A percentile compares a stretch with the other conserved stretches of the same genome.
phyloP scores from a whole-genome alignment of 2,888 invertebrate species.

The Drosophila villosipedis region DNA sequence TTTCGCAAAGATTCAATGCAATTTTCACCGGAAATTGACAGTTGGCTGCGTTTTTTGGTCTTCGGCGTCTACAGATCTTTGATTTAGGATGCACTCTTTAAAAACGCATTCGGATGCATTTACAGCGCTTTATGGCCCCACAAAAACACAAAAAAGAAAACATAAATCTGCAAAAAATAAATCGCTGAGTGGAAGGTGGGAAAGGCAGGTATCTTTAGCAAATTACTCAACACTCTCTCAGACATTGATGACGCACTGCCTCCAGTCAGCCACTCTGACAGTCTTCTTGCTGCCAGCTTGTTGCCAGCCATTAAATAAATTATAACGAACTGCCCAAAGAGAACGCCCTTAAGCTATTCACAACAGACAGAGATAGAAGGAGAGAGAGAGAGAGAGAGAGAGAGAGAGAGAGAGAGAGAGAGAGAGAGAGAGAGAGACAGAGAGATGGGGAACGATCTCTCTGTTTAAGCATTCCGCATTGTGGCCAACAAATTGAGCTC shows the following conservation, averaged over 20 bases:
- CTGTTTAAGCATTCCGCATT: conserved; percentile 27
- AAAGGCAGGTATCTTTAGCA: conserved; percentile 64
- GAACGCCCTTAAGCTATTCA: conserved; percentile 31
- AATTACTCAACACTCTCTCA: conserved; percentile 78
- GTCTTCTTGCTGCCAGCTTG: conserved; percentile 15
- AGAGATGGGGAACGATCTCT: neutral
- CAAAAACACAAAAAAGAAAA: conserved; percentile 51
- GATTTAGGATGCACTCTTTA: conserved; percentile 83
- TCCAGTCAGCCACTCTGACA: conserved; percentile 5
- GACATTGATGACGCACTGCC: conserved; percentile 51
- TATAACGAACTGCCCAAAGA: conserved; percentile 70
- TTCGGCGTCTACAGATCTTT: conserved; percentile 69
- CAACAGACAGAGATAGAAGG: neutral
- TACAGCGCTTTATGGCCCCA: conserved; percentile 74
- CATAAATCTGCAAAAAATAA: conserved; percentile 64
- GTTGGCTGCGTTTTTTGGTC: conserved; percentile 35
- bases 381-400: neutral
- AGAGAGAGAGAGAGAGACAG: too few relatives aligned
- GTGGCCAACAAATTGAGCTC: conserved; percentile 45
- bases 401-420: neutral
- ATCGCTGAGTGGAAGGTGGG: neutral
- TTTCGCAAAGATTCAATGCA: conserved; percentile 37
- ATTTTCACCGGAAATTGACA: conserved; percentile 74
- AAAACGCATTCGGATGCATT: conserved; percentile 81
- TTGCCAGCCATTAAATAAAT: conserved; percentile 80